Evolutionary conservation across 2,888 invertebrate species (phyloP).

Genomic region (Pyrrhia umbra): DNA sequence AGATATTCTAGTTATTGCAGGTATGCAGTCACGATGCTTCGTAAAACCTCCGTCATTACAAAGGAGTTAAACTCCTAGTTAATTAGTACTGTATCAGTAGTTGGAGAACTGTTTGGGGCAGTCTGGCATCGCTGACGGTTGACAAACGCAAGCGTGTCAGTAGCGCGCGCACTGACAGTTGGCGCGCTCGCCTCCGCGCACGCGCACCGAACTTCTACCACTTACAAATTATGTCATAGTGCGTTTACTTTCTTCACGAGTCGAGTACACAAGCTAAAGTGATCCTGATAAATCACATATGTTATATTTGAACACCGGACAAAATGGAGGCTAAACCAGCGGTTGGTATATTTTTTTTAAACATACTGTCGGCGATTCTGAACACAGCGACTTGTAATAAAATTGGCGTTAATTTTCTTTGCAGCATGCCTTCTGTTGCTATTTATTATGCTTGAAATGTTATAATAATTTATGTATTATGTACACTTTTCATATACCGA

Average conservation of each 20-base stretch:
- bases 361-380: constrained; percentile 25
- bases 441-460: constrained; percentile 20
- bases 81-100: constrained; percentile 26
- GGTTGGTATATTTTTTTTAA: constrained; percentile 69
- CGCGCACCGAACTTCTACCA: constrained; percentile 54
- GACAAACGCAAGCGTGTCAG: constrained; percentile 61
- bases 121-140: constrained; percentile 23
- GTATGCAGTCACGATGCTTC: constrained; percentile 1
- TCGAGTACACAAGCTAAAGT: constrained; percentile 56
- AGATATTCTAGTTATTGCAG: not conserved
- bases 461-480: constrained; percentile 4
- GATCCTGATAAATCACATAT: constrained; percentile 42
- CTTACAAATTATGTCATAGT: constrained; percentile 64
- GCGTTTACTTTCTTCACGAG: constrained; percentile 60
- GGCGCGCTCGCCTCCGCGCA: constrained; percentile 73
- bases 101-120: constrained; percentile 43
- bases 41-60: not conserved
- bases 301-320: constrained; percentile 44
- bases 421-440: constrained; percentile 29
- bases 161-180: constrained; percentile 72
- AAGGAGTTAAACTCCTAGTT: constrained; percentile 15
- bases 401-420: constrained; percentile 53
- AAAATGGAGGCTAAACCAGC: constrained; percentile 72
- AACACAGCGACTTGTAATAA: constrained; percentile 56
- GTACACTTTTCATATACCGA: constrained; percentile 2